Conservation (phyloP, 2,113 vertebrate genomes). For the Centrocercus urophasianus region DNA sequence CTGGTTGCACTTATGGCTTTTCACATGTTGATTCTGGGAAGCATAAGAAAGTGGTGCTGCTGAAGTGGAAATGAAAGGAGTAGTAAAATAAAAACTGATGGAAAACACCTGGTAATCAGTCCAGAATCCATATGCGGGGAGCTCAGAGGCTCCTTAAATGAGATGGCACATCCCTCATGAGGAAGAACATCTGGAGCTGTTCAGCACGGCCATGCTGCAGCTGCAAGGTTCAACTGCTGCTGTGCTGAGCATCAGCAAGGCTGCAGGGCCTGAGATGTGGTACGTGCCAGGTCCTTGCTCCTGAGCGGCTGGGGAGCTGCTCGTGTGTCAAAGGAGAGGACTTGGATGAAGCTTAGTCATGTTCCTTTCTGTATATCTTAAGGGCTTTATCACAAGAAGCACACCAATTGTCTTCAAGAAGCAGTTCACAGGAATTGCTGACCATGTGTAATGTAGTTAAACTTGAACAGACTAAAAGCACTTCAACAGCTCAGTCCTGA, state of each 20-base stretch:
- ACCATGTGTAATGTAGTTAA: rapidly evolving
- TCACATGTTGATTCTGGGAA: background rate
- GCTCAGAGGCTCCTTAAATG: rapidly evolving
- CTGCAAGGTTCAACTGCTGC: background rate
- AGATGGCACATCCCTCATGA: background rate
- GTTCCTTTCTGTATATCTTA: background rate
- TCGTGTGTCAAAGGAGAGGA: background rate
- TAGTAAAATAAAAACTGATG: background rate
- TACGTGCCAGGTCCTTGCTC: background rate
- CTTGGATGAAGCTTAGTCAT: background rate
- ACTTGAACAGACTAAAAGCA: background rate
- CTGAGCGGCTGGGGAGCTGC: background rate
- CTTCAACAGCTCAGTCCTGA: background rate
- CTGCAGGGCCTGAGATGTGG: background rate
- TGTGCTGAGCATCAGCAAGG: background rate
- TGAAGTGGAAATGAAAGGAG: background rate
- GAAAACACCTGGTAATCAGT: background rate
- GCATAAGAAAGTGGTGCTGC: background rate
- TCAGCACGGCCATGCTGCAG: background rate
- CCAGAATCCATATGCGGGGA: rapidly evolving
- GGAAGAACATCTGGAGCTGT: background rate
- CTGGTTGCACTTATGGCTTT: background rate
- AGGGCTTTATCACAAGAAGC: background rate
- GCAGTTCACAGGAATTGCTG: background rate
- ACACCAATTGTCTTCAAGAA: background rate